A percentile compares a stretch with the other conserved stretches of the same genome.
phyloP scores from a whole-genome alignment of 2,888 invertebrate genomes.

The Criorhina ranunculi region DNA sequence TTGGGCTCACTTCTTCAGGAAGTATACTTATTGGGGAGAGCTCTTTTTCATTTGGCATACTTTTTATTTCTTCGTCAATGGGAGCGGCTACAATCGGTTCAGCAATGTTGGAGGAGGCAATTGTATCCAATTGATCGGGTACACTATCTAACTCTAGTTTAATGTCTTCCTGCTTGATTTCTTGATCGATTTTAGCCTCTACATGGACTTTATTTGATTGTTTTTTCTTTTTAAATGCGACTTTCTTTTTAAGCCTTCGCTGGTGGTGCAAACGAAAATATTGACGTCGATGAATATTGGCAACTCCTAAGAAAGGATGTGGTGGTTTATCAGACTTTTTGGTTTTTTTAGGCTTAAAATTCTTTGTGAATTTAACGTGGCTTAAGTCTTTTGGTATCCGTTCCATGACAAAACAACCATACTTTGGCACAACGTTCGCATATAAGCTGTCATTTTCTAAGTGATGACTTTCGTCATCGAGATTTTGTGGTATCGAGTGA shows the following conservation, averaged over 20 bases:
- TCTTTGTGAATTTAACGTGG: conserved; percentile 78
- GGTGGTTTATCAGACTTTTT: conserved; percentile 74
- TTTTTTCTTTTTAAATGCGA: conserved; percentile 38
- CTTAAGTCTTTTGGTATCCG: conserved; percentile 82
- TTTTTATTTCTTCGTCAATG: conserved; percentile 1
- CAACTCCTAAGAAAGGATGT: conserved; percentile 81
- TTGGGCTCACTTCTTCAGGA: neutral
- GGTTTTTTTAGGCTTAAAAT: conserved; percentile 70
- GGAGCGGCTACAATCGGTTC: neutral
- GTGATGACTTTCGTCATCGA: conserved; percentile 12
- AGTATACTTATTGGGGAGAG: neutral
- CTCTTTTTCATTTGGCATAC: neutral
- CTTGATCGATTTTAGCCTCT: neutral
- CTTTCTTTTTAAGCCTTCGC: conserved; percentile 44
- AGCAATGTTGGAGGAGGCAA: conserved; percentile 21
- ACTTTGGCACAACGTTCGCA: conserved; percentile 82
- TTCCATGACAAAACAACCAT: conserved; percentile 81
- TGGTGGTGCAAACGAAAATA: conserved; percentile 54
- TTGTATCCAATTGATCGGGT: neutral
- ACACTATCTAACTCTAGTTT: neutral
- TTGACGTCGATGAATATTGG: conserved; percentile 66
- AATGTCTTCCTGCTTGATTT: neutral
- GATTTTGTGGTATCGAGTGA: conserved; percentile 78
- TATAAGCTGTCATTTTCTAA: conserved; percentile 74
- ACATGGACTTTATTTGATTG: conserved; percentile 2